These are phyloP conservation scores for Aethes cnicana DNA, from an alignment of 2,888 invertebrate species.

Conservation along the genomic window DNA sequence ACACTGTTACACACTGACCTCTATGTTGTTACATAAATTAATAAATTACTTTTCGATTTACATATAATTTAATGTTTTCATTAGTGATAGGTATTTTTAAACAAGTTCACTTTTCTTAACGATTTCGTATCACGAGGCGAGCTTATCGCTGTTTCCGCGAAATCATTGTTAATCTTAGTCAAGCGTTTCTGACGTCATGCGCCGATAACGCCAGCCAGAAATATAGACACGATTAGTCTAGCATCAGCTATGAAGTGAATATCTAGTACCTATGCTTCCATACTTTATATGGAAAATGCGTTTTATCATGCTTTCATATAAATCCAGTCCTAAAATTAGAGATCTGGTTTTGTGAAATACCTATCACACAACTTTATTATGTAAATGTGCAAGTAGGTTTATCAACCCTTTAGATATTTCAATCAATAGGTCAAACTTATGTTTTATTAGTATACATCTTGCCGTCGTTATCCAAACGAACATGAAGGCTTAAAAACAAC, in stretches of 20 bases:
- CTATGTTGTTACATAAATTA: background rate
- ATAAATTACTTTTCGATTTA: background rate
- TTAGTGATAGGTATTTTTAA: background rate
- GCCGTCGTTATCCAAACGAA: no score
- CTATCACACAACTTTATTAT: no score
- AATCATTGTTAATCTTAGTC: slow-evolving; percentile 31
- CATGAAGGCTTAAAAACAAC: no score
- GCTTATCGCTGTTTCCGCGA: slow-evolving; percentile 25
- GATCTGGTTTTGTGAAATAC: no score
- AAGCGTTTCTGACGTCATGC: slow-evolving; percentile 25
- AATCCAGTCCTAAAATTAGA: no score
- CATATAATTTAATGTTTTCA: background rate
- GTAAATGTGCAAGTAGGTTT: no score
- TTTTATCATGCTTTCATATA: no score
- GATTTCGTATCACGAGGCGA: slow-evolving; percentile 22
- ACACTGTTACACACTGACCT: background rate
- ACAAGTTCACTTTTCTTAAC: slow-evolving; percentile 17
- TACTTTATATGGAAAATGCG: no score
- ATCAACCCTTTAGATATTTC: no score
- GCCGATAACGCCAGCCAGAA: slow-evolving; percentile 23
- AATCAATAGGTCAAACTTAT: no score
- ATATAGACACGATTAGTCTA: slow-evolving; percentile 28
- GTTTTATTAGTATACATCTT: no score
- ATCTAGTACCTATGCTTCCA: no score
- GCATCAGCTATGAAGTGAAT: slow-evolving; percentile 2